Evolutionary conservation across 2,888 invertebrate species (phyloP).

Genomic region (Ennomos erosarius): DNA sequence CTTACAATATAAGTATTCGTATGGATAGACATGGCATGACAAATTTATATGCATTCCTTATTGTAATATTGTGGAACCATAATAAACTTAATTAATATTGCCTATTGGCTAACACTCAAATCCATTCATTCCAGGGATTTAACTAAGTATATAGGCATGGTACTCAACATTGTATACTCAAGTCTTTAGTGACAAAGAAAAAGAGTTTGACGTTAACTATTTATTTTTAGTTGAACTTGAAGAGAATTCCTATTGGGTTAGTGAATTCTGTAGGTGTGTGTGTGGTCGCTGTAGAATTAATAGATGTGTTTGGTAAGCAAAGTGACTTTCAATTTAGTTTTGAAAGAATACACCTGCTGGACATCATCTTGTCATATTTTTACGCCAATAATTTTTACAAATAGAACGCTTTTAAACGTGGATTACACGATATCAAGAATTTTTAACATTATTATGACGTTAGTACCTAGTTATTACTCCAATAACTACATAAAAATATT

Average conservation of each 20-base stretch:
- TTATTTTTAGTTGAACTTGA: slow-evolving; percentile 10
- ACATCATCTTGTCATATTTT: slow-evolving; percentile 33
- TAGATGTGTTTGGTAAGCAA: slow-evolving; percentile 7
- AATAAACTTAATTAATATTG: too few relatives aligned
- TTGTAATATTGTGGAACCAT: too few relatives aligned
- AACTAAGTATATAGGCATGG: slow-evolving; percentile 6
- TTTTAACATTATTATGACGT: slow-evolving; percentile 27
- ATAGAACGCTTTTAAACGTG: slow-evolving; percentile 19
- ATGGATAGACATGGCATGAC: too few relatives aligned
- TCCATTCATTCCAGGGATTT: slow-evolving; percentile 1
- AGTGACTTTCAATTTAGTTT: slow-evolving; percentile 11
- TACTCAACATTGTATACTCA: slow-evolving; percentile 1
- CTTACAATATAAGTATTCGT: too few relatives aligned
- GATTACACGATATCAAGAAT: slow-evolving; percentile 20
- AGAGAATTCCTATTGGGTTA: slow-evolving; percentile 1
- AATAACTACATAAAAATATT: slow-evolving; percentile 41
- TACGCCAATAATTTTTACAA: slow-evolving; percentile 28
- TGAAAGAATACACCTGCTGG: slow-evolving; percentile 28
- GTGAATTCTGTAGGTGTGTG: slow-evolving; percentile 1
- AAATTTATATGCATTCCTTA: too few relatives aligned
- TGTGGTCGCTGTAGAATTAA: slow-evolving; percentile 1
- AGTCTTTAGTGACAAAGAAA: slow-evolving; percentile 7
- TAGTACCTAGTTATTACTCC: slow-evolving; percentile 1
- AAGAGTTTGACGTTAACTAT: not conserved
- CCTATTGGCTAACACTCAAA: slow-evolving; percentile 18